phyloP scores from a whole-genome alignment of 2,113 vertebrate genomes.

The Vanacampus margaritifer region DNA sequence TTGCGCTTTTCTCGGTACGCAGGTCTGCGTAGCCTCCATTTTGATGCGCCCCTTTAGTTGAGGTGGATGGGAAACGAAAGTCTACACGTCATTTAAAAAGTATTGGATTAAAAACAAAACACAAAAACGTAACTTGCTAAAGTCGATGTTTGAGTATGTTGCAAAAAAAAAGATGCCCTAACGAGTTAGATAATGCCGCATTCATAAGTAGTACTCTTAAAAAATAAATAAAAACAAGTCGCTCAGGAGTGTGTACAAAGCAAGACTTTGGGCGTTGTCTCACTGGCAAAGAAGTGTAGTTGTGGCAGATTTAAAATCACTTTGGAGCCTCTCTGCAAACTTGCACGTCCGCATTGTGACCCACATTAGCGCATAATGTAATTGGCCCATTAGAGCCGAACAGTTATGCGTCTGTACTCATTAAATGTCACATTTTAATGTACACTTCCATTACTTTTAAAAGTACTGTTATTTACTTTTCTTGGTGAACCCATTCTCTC shows the following conservation, averaged over 20 bases:
- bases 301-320: conserved; percentile 37
- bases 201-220: neutral
- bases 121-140: neutral
- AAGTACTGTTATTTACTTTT: neutral
- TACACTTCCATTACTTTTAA: neutral
- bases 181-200: neutral
- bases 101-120: neutral
- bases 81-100: neutral
- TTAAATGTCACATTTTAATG: neutral
- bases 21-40: conserved; percentile 55
- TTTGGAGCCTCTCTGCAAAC: conserved; percentile 18
- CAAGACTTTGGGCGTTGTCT: conserved; percentile 59
- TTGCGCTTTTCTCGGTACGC: neutral
- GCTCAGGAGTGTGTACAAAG: conserved; percentile 7
- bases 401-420: neutral
- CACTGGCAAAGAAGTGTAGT: conserved; percentile 30
- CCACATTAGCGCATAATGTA: conserved; percentile 33
- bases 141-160: too few species aligned
- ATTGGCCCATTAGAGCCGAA: conserved; percentile 12
- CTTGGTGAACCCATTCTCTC: neutral
- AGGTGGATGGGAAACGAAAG: neutral
- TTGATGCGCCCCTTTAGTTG: conserved; percentile 18
- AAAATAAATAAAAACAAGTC: neutral
- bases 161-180: neutral
- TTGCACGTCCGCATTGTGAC: conserved; percentile 23